phyloP scores from a whole-genome alignment of 2,113 vertebrate genomes.

The Physeter macrocephalus region DNA sequence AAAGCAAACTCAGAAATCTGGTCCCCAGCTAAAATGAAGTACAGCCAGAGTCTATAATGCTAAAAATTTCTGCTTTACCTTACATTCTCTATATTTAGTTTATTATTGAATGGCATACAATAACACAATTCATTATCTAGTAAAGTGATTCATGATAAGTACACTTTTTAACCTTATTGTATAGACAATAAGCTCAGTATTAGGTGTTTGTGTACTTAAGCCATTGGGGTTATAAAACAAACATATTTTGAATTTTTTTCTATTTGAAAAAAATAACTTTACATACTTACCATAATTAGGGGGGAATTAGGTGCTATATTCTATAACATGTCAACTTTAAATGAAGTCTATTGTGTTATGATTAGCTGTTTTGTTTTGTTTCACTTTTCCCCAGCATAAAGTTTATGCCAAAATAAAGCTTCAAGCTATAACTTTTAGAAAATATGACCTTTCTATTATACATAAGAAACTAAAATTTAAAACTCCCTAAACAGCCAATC shows the following conservation, averaged over 20 bases:
- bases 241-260: background rate
- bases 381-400: background rate
- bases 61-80: constrained; percentile 65
- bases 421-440: constrained; percentile 56
- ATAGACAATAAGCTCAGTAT: constrained; percentile 34
- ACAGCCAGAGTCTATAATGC: background rate
- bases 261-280: background rate
- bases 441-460: constrained; percentile 56
- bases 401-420: constrained; percentile 23
- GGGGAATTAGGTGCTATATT: background rate
- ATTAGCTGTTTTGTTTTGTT: background rate
- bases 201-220: background rate
- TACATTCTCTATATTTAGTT: constrained; percentile 40
- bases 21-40: constrained; percentile 68
- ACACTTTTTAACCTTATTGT: background rate
- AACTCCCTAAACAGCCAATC: constrained; percentile 53
- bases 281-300: background rate
- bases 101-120: background rate
- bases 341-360: background rate
- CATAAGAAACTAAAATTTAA: constrained; percentile 64
- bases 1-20: constrained; percentile 73
- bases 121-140: constrained; percentile 45
- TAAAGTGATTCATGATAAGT: constrained; percentile 41
- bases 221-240: background rate
- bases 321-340: background rate